Base-by-base conservation (phyloP, 2,797 vertebrate species). In the Cuculus canorus region DNA sequence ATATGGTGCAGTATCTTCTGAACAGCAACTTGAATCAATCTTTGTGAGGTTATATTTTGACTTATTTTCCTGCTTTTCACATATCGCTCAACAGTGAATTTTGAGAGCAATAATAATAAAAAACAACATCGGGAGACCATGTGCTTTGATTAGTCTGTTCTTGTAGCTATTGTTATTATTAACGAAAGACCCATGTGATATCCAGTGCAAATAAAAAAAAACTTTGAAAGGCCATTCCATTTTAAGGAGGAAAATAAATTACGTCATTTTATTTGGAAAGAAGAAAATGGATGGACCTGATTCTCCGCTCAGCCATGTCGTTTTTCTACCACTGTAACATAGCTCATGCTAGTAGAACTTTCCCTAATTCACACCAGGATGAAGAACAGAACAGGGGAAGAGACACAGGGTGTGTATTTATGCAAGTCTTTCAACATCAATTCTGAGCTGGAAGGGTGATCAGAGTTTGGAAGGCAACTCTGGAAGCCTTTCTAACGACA, bases 401-500 rank as follows among this genome's bases (percentile, higher is more conserved):
- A 88, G 81, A 60, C 30, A 1, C 32, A 73, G 88, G 37, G 60
- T 90, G 75, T 92, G 81, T 87, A 82, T 82, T 94, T 88, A 61
- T 88, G 64, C 53, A 65, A 94, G 75, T 61, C 77, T 95, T 95
- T 95, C 93, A 95, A 88, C 80, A 84, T 90, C 59, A 73, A 7
- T 78, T 89, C 79, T 88, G 75, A 65, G 63, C 45, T 78, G 78
- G 47, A 75, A 94, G 71, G 14, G 50, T 71, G 86, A 94, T 85
- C 60, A 61, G 78, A 27, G 10, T 90, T 82, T 95, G 78, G 68
- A 93, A 96, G 71, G 60, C 86, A 90, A 7, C 23, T 73, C 65
- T 94, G 88, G 86, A 92, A 92, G 77, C 83, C 80, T 96, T 95
- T 87, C 94, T 92, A 79, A 88, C 90, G 93, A 93, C 82, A 54